A percentile compares a stretch with the other conserved stretches of the same genome.
Evolutionary conservation across 2,113 vertebrate genomes (phyloP).

Genomic region (Craseonycteris thonglongyai): DNA sequence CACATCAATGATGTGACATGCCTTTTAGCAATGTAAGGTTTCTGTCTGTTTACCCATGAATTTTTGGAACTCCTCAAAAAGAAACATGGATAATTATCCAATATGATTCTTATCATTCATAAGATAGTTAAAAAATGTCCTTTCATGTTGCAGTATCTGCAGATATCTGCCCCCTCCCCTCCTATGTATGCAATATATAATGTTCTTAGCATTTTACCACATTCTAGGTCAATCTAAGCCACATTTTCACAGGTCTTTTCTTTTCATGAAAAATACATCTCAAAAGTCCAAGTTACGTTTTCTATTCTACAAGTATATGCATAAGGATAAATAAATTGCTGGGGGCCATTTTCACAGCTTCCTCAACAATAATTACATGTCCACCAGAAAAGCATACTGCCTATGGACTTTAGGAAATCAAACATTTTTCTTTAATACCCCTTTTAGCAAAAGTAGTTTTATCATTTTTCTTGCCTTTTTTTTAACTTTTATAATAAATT

Average conservation of each 20-base stretch:
- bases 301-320: neutral
- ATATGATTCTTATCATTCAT: neutral
- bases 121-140: neutral
- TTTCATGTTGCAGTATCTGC: neutral
- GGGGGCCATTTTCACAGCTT: neutral
- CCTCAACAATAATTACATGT: slow-evolving; percentile 21
- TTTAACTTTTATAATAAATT: slow-evolving; percentile 28
- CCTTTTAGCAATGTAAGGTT: neutral
- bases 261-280: neutral
- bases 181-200: accelerated
- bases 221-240: neutral
- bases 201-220: neutral
- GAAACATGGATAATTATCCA: neutral
- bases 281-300: neutral
- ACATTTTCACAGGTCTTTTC: neutral
- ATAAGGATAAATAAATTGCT: neutral
- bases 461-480: slow-evolving; percentile 1
- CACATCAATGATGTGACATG: neutral
- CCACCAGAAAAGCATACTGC: neutral
- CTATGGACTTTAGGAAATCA: neutral
- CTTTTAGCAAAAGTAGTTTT: slow-evolving; percentile 43
- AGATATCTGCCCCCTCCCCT: neutral
- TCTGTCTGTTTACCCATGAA: slow-evolving; percentile 2
- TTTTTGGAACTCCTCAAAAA: slow-evolving; percentile 8
- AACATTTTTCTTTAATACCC: neutral